These are phyloP conservation scores for Pseudorhiza aurosa DNA, from an alignment of 30 jellyfish, hydroid and myxozoan genomes.

Conservation along the genomic window DNA sequence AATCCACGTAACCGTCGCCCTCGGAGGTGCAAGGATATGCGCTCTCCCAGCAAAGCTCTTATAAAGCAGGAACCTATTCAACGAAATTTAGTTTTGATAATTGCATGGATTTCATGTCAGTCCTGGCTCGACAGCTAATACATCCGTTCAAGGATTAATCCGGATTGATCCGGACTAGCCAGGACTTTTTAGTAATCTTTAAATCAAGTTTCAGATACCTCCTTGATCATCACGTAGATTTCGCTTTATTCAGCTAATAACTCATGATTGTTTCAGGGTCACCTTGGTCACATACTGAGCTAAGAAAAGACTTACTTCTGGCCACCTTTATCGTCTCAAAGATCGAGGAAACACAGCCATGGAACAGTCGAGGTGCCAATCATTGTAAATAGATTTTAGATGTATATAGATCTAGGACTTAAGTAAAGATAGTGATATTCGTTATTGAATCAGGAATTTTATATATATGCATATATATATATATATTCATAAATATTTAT, in stretches of 20 bases:
- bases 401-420: slow-evolving; percentile 8
- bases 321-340: background rate
- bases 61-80: too few species aligned
- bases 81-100: too few species aligned
- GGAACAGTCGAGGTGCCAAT: slow-evolving; percentile 29
- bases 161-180: too few species aligned
- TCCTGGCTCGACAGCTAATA: slow-evolving; percentile 4
- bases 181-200: background rate
- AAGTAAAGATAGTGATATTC: background rate
- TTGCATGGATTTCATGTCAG: background rate
- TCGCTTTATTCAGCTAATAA: background rate
- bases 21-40: too few species aligned
- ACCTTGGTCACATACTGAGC: slow-evolving; percentile 42
- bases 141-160: background rate
- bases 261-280: slow-evolving; percentile 31
- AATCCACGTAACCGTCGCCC: too few species aligned
- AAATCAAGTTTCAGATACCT: slow-evolving; percentile 19
- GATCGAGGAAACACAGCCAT: slow-evolving; percentile 4
- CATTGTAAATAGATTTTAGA: slow-evolving; percentile 22
- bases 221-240: slow-evolving; percentile 2
- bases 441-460: background rate
- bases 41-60: too few species aligned
- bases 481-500: too few species aligned
- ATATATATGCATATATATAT: background rate
- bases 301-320: slow-evolving; percentile 6